Evolutionary conservation across 2,113 vertebrate species (phyloP), one percentile per base, ranked within the genome.

Genomic region (Asarcornis scutulata): DNA sequence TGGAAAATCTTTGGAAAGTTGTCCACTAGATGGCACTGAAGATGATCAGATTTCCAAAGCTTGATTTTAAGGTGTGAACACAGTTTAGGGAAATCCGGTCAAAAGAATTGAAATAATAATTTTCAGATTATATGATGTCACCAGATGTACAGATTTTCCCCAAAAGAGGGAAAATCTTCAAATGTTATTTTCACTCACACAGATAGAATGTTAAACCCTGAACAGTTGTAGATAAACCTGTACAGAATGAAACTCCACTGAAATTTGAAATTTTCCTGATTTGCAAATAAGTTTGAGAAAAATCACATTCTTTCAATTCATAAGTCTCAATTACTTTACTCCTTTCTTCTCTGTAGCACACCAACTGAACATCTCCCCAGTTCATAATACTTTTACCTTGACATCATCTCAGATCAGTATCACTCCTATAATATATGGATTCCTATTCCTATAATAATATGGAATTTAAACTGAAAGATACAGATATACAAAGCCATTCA

Each of bases 21-120:
- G 48, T 38, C 96, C 97, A 90, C 91, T 82, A 97, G 96, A 87
- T 96, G 95, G 96, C 96, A 90, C 76, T 77, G 88, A 66, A 88
- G 95, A 64, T 40, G 69, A 77, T 29, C 34, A 72, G 55, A 93
- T 14, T 74, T 40, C 52, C 29, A 72, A 83, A 78, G 53, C 15
- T 44, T 13, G 74, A 25, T 68, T 68, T 32, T 32, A 16, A 52
- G 26, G 26, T 3, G 9, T 14, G 53, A 21, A 44, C 44, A 69
- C 13, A 42, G 15, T 31, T 48, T 38, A 15, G 18, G 29, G 36
- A 75, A 83, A 80, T 25, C 12, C 40, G 50, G 50, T 22, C 68
- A 74, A 71, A 93, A 74, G 11, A 38, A 34, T 23, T 68, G 27
- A 32, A 79, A 8, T 6, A 32, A 80, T 13, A 9, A 95, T 11